Percentiles rank a stretch among this genome's conserved stretches.
Conservation (phyloP, 2,888 invertebrate species). For the Dasypogon diadema region DNA sequence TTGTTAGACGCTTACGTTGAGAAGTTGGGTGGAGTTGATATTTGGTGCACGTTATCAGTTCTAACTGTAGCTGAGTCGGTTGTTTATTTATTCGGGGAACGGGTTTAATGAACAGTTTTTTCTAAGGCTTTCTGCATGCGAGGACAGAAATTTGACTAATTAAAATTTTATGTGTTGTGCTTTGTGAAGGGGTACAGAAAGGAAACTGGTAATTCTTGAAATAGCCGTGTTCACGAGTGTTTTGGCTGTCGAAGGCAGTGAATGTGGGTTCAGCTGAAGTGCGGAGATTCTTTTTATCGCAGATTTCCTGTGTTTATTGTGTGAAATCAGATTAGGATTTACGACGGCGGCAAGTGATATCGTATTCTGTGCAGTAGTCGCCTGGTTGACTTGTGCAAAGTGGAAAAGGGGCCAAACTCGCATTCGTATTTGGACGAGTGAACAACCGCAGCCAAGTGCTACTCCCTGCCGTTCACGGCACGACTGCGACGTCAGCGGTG, state of each 20-base stretch:
- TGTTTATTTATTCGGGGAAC: not conserved
- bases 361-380: not conserved
- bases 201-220: too few relatives aligned
- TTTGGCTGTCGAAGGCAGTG: too few relatives aligned
- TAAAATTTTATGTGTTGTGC: too few relatives aligned
- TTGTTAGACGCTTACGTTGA: not conserved
- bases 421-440: constrained; percentile 10
- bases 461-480: not conserved
- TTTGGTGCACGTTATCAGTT: too few relatives aligned
- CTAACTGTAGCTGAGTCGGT: too few relatives aligned
- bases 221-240: too few relatives aligned
- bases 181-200: too few relatives aligned
- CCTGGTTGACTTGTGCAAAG: not conserved
- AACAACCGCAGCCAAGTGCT: not conserved
- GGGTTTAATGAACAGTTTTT: not conserved
- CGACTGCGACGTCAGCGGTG: not conserved
- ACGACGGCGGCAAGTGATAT: not conserved
- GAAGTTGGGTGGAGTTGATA: not conserved
- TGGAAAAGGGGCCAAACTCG: constrained; percentile 16
- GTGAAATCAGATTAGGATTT: constrained; percentile 33
- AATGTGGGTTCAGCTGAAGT: not conserved
- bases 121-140: not conserved
- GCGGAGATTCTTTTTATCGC: not conserved
- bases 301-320: not conserved
- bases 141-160: constrained; percentile 17